A percentile compares a stretch with the other conserved stretches of the same genome.
Evolutionary conservation across 2,797 vertebrate species (phyloP).

Genomic region (Eptatretus atami): DNA sequence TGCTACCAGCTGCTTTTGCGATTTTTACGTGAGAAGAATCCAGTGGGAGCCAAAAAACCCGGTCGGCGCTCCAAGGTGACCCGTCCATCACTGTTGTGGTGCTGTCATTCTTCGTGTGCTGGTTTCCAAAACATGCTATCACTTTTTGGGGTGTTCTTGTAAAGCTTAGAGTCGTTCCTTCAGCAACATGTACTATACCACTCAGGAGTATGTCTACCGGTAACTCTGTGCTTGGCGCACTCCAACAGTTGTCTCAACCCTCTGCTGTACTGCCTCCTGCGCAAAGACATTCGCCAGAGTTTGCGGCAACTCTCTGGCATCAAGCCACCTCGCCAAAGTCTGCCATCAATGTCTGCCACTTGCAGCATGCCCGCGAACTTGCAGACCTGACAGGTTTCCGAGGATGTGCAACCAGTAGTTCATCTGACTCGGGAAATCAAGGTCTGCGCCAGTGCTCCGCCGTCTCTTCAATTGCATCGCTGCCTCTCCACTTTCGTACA

Average conservation of each 20-base stretch:
- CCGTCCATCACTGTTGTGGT: slow-evolving; percentile 22
- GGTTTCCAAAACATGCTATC: slow-evolving; percentile 33
- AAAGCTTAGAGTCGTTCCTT: slow-evolving; percentile 19
- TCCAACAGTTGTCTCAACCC: slow-evolving; percentile 37
- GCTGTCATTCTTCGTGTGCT: slow-evolving; percentile 26
- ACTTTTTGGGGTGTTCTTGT: slow-evolving; percentile 25
- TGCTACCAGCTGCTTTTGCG: slow-evolving; percentile 25
- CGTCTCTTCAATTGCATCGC: too few species aligned
- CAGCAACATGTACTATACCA: slow-evolving; percentile 16
- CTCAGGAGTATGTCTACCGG: slow-evolving; percentile 23
- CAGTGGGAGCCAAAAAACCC: slow-evolving; percentile 12
- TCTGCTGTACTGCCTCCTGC: slow-evolving; percentile 26
- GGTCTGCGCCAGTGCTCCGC: too few species aligned
- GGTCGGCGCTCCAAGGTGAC: slow-evolving; percentile 15
- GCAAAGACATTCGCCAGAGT: slow-evolving; percentile 19
- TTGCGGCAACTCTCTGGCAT: slow-evolving; percentile 18
- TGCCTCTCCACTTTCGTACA: too few species aligned
- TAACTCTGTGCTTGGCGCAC: slow-evolving; percentile 30
- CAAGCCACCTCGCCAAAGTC: neutral
- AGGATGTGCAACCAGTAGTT: neutral
- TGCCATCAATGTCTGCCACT: neutral
- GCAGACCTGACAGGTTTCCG: neutral
- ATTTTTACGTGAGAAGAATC: slow-evolving; percentile 17
- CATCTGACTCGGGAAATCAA: neutral
- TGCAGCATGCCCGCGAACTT: neutral